Conservation (phyloP, 2,113 vertebrate species). For the Catharus bicknelli region DNA sequence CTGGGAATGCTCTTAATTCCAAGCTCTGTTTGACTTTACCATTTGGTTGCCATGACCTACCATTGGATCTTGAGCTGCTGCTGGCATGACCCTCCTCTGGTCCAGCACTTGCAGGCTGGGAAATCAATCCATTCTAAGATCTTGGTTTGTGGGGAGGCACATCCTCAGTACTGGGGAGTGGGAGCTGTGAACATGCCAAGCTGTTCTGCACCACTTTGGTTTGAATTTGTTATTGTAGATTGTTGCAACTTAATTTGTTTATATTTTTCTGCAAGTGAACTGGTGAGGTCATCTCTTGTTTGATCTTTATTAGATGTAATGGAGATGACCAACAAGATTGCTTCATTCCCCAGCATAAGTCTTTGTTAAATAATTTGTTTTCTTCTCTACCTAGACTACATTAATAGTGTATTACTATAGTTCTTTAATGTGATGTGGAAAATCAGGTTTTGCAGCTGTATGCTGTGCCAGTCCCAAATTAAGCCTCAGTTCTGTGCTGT, state of each 20-base stretch:
- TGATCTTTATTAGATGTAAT: background rate
- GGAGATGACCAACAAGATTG: background rate
- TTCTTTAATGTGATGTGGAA: constrained; percentile 6
- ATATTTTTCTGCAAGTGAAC: background rate
- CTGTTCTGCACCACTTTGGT: background rate
- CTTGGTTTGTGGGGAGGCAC: background rate
- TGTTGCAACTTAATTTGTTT: background rate
- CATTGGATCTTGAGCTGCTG: background rate
- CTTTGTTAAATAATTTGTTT: constrained; percentile 26
- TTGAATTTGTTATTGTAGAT: background rate
- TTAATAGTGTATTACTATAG: background rate
- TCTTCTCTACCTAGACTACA: background rate
- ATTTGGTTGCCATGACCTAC: background rate
- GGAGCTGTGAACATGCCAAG: background rate
- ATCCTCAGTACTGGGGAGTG: background rate
- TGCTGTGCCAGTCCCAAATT: background rate
- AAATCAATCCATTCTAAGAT: background rate
- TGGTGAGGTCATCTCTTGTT: background rate
- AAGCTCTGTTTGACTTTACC: background rate
- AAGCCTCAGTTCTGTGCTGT: background rate
- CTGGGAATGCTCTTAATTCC: background rate
- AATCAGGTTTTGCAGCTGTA: constrained; percentile 33
- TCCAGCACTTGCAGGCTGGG: background rate
- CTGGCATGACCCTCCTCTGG: rapidly evolving
- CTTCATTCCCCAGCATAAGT: background rate